Conservation (phyloP, 2,888 invertebrate genomes). For the Sarcophaga caerulescens region DNA sequence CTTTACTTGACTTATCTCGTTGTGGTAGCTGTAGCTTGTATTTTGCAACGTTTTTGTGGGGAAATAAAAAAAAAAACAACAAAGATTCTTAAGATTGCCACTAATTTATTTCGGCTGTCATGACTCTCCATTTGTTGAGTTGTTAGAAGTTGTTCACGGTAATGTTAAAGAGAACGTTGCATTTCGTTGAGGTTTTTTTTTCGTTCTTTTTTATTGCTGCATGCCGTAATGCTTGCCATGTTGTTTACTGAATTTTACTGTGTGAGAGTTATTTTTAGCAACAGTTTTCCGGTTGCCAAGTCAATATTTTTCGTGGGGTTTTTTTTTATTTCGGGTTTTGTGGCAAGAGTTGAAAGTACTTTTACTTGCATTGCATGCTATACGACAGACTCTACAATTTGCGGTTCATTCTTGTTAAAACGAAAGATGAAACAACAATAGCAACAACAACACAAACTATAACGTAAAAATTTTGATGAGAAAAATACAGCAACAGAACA, state of each 20-base stretch:
- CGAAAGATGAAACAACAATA: slow-evolving; percentile 27
- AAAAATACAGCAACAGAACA: slow-evolving; percentile 41
- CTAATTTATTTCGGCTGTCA: slow-evolving; percentile 68
- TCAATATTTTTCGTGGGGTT: slow-evolving; percentile 4
- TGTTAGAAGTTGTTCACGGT: slow-evolving; percentile 4
- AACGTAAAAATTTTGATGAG: slow-evolving; percentile 60
- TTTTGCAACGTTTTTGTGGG: slow-evolving; percentile 34
- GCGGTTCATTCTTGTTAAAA: slow-evolving; percentile 62
- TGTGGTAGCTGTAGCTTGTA: background rate
- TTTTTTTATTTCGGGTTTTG: slow-evolving; percentile 24
- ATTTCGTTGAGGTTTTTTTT: slow-evolving; percentile 22
- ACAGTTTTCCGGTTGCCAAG: slow-evolving; percentile 58
- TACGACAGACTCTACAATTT: slow-evolving; percentile 30
- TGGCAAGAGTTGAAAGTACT: slow-evolving; percentile 65
- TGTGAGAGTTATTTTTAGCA: slow-evolving; percentile 21
- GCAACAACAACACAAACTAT: slow-evolving; percentile 19
- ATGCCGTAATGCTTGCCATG: slow-evolving; percentile 23
- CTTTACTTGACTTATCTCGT: background rate
- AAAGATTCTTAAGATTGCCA: slow-evolving; percentile 61
- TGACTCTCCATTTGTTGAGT: slow-evolving; percentile 41
- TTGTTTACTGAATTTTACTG: slow-evolving; percentile 20
- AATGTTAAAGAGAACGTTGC: background rate
- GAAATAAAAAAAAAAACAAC: too few species aligned
- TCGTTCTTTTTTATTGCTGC: slow-evolving; percentile 40
- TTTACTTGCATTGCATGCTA: slow-evolving; percentile 65